Conservation (phyloP, 2,888 invertebrate genomes). For the Lasioglossum calceatum region DNA sequence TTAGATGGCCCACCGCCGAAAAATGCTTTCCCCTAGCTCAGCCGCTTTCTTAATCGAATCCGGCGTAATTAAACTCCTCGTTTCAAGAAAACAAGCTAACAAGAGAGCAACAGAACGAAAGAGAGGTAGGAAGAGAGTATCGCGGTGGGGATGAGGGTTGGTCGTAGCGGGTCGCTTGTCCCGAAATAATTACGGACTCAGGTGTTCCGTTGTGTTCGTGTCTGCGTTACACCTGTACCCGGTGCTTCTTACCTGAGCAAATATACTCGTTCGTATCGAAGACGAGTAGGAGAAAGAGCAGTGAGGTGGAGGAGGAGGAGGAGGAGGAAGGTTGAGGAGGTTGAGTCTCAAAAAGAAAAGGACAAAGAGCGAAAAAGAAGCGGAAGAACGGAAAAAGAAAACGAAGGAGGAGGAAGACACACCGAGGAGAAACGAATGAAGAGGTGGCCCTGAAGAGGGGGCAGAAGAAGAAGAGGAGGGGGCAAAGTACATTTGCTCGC, state of each 20-base stretch:
- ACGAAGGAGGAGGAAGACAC: neutral
- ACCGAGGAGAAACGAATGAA: constrained; percentile 12
- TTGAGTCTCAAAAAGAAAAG: neutral
- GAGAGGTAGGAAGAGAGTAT: neutral
- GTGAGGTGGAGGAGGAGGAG: neutral
- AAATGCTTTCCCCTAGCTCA: neutral
- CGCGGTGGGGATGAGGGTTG: neutral
- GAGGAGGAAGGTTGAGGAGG: neutral
- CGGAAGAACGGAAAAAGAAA: neutral
- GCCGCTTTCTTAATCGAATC: constrained; percentile 60
- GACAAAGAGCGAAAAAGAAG: neutral
- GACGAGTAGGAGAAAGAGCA: constrained; percentile 29
- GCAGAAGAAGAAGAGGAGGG: neutral
- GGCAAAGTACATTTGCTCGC: constrained; percentile 61
- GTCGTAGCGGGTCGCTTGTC: neutral
- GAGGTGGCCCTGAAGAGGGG: neutral
- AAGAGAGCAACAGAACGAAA: neutral
- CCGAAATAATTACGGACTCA: constrained; percentile 71
- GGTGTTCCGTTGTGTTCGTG: constrained; percentile 65
- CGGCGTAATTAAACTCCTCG: constrained; percentile 62
- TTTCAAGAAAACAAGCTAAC: neutral
- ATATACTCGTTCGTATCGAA: constrained; percentile 70
- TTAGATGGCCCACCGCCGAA: neutral
- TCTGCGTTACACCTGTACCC: constrained; percentile 72
- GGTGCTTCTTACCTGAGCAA: constrained; percentile 68